A percentile compares a stretch with the other conserved stretches of the same genome.
Conservation (phyloP, 1,140 invertebrate species). For the Nebria ingens region DNA sequence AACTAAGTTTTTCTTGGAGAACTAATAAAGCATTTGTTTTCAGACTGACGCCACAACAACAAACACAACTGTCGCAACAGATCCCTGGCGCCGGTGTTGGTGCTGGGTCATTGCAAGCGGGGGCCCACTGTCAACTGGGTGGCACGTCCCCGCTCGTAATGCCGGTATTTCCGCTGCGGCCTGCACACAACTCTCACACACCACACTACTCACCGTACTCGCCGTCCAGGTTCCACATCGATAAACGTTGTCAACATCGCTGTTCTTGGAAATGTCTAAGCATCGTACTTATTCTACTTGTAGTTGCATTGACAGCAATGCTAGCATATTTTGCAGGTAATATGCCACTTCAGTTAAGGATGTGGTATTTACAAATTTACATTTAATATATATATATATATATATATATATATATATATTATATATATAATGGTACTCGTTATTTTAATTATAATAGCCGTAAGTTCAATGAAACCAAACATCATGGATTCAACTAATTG, state of each 20-base stretch:
- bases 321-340: constrained; percentile 91
- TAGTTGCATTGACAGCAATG: constrained; percentile 78
- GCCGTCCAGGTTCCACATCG: constrained; percentile 85
- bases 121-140: constrained; percentile 27
- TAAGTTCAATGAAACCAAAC: constrained; percentile 72
- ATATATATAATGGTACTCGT: neutral
- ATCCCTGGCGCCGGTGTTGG: constrained; percentile 27
- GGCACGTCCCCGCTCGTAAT: constrained; percentile 57
- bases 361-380: no score
- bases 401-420: neutral
- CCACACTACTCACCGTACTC: constrained; percentile 74
- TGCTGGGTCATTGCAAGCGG: constrained; percentile 28
- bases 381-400: no score
- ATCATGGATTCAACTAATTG: constrained; percentile 76
- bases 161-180: constrained; percentile 65
- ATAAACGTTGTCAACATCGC: constrained; percentile 81
- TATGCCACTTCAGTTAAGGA: constrained; percentile 29
- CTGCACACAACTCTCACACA: constrained; percentile 54
- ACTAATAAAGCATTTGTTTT: constrained; percentile 23
- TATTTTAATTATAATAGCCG: constrained; percentile 51
- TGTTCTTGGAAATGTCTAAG: constrained; percentile 94
- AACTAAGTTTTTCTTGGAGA: neutral
- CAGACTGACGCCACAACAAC: constrained; percentile 42
- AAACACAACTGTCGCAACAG: constrained; percentile 31
- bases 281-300: constrained; percentile 80